A percentile compares a stretch with the other conserved stretches of the same genome.
Evolutionary conservation across 2,113 vertebrate genomes (phyloP).

Genomic region (Danionella cerebrum): DNA sequence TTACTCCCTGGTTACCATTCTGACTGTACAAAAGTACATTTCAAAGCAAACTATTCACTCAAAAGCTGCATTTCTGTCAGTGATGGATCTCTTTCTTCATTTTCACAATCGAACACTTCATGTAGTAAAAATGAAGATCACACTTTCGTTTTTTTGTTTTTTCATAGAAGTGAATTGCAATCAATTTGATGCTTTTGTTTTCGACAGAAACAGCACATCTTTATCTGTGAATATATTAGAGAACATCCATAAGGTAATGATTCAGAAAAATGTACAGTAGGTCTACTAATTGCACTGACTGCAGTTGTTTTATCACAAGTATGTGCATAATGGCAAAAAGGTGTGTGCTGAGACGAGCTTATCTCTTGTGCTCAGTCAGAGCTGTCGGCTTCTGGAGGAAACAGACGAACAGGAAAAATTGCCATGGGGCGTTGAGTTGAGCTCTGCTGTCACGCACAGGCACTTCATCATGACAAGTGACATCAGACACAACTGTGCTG

Average conservation of each 20-base stretch:
- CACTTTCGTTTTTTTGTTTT: too few relatives aligned
- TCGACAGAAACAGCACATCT: too few relatives aligned
- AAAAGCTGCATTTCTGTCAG: too few relatives aligned
- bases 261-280: not conserved
- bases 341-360: conserved; percentile 36
- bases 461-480: conserved; percentile 55
- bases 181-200: too few relatives aligned
- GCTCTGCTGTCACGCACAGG: conserved; percentile 59
- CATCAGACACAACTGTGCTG: conserved; percentile 28
- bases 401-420: conserved; percentile 34
- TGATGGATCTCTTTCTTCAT: too few relatives aligned
- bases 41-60: not conserved
- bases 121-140: too few relatives aligned
- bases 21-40: not conserved
- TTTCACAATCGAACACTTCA: too few relatives aligned
- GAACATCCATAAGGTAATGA: not conserved
- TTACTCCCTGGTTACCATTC: not conserved
- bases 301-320: conserved; percentile 13
- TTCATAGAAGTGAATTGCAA: too few relatives aligned
- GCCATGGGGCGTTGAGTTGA: conserved; percentile 45
- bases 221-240: not conserved
- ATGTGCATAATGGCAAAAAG: conserved; percentile 27
- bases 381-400: conserved; percentile 39
- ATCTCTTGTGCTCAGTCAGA: conserved; percentile 43
- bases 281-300: not conserved